Evolutionary conservation across 2,797 vertebrate species (phyloP).

Genomic region (Schizothorax lantsangensis): DNA sequence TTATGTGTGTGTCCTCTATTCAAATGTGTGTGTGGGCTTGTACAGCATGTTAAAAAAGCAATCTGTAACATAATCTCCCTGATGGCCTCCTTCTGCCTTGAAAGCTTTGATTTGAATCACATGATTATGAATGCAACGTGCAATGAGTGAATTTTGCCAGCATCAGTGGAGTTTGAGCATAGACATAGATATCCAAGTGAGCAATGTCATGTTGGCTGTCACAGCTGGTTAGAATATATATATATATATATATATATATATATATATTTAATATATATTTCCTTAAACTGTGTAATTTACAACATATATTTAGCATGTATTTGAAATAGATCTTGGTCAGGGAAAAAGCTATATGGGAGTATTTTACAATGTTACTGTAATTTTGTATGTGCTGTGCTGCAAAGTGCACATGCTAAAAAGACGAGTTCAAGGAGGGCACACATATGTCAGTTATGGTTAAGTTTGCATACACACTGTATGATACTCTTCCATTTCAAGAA

Average conservation of each 20-base stretch:
- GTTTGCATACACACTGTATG: too few relatives aligned
- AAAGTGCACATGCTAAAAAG: neutral
- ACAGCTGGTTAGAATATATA: neutral
- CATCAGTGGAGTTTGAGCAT: neutral
- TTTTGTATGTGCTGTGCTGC: neutral
- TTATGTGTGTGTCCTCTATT: neutral
- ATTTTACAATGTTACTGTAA: neutral
- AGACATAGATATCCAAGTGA: neutral
- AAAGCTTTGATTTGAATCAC: slow-evolving; percentile 24
- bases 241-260: too few relatives aligned
- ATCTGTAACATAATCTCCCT: slow-evolving; percentile 7
- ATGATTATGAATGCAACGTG: neutral
- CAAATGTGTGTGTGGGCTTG: slow-evolving; percentile 19
- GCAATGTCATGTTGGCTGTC: neutral
- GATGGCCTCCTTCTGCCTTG: slow-evolving; percentile 8
- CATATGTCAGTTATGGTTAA: too few relatives aligned
- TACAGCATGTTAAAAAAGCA: slow-evolving; percentile 28
- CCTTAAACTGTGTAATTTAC: too few relatives aligned
- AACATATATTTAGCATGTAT: too few relatives aligned
- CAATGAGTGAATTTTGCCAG: neutral
- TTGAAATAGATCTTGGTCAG: too few relatives aligned
- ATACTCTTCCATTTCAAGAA: neutral
- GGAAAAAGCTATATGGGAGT: too few relatives aligned
- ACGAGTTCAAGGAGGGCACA: neutral
- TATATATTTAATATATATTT: too few relatives aligned